phyloP scores from a whole-genome alignment of 2,888 invertebrate species.

The Nematopogon swammerdamellus region DNA sequence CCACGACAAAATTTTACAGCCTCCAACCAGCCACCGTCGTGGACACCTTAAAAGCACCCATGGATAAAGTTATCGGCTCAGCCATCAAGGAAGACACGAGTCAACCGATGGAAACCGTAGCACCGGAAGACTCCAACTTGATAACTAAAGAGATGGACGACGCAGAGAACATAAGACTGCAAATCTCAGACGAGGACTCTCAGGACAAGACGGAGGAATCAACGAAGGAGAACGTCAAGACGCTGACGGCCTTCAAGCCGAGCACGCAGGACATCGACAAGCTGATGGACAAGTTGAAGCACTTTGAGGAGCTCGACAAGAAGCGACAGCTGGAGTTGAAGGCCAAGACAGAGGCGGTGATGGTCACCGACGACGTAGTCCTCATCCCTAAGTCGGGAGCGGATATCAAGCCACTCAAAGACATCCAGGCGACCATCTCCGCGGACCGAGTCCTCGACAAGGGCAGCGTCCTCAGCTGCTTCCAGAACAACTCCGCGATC shows the following conservation, averaged over 20 bases:
- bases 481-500: conserved; percentile 52
- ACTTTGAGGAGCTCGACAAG: conserved; percentile 49
- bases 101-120: not conserved
- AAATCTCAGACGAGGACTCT: conserved; percentile 38
- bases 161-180: conserved; percentile 42
- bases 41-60: too few species aligned
- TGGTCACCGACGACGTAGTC: conserved; percentile 49
- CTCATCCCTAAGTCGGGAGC: conserved; percentile 45
- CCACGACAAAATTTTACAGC: conserved; percentile 9
- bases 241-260: conserved; percentile 4
- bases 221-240: conserved; percentile 21
- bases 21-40: too few species aligned
- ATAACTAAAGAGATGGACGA: conserved; percentile 26
- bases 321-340: conserved; percentile 44
- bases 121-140: too few species aligned
- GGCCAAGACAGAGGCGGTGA: conserved; percentile 35
- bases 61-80: too few species aligned
- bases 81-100: not conserved
- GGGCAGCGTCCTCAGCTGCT: conserved; percentile 47
- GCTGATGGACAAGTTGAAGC: conserved; percentile 48
- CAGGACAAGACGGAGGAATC: conserved; percentile 33
- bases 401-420: conserved; percentile 43
- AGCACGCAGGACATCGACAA: conserved; percentile 30
- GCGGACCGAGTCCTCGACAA: conserved; percentile 44
- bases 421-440: conserved; percentile 40